A percentile compares a stretch with the other conserved stretches of the same genome.
These are phyloP conservation scores for Camptogramma bilineatum DNA, from an alignment of 2,888 invertebrate species.

Conservation along the genomic window DNA sequence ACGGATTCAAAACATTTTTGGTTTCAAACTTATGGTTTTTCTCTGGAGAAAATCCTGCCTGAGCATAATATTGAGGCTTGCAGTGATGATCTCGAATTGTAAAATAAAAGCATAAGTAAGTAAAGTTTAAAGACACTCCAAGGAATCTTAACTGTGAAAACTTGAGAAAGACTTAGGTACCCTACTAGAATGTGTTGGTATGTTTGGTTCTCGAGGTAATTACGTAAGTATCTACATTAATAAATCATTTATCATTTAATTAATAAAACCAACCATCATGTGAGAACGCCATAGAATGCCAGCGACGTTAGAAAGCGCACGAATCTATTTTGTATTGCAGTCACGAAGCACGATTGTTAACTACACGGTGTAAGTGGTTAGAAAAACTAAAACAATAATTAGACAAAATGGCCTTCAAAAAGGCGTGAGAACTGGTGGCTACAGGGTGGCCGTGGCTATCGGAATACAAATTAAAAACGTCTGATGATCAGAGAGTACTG, in stretches of 20 bases:
- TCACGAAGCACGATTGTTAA: constrained; percentile 67
- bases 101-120: too few species aligned
- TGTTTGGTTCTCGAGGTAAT: constrained; percentile 20
- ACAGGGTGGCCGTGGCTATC: constrained; percentile 68
- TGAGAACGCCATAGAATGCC: constrained; percentile 40
- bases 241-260: constrained; percentile 42
- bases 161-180: too few species aligned
- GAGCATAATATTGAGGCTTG: too few species aligned
- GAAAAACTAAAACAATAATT: constrained; percentile 77
- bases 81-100: too few species aligned
- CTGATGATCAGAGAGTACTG: constrained; percentile 60
- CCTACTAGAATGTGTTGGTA: constrained; percentile 1
- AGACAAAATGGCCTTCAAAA: constrained; percentile 60
- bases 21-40: too few species aligned
- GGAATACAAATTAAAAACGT: constrained; percentile 77
- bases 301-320: constrained; percentile 48
- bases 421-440: constrained; percentile 71
- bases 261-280: constrained; percentile 45
- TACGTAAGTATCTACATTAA: constrained; percentile 27
- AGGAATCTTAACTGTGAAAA: too few species aligned
- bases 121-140: too few species aligned
- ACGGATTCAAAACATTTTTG: too few species aligned
- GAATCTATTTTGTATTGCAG: constrained; percentile 56
- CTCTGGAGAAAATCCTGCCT: too few species aligned
- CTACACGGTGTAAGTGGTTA: constrained; percentile 68